phyloP scores from a whole-genome alignment of 2,797 vertebrate genomes.

The Morelia viridis region DNA sequence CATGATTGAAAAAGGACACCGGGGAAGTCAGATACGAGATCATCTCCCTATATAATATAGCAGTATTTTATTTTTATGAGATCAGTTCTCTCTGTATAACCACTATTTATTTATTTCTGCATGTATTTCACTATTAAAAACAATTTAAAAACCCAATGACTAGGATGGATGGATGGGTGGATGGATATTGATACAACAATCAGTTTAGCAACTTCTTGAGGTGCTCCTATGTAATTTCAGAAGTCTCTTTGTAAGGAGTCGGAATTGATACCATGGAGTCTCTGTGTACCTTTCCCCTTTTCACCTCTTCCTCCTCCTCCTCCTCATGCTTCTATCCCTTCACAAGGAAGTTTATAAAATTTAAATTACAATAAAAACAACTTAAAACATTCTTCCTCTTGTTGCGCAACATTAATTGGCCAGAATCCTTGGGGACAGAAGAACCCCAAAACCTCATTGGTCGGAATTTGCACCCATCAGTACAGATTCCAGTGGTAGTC shows the following conservation, averaged over 20 bases:
- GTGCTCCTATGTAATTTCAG: not conserved
- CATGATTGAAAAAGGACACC: not conserved
- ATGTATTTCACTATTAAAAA: not conserved
- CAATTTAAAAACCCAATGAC: not conserved
- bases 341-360: not conserved
- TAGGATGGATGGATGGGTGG: not conserved
- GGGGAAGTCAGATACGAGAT: not conserved
- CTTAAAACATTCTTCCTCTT: not conserved
- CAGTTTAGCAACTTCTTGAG: not conserved
- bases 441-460: not conserved
- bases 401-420: not conserved
- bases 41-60: not conserved
- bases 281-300: conserved; percentile 10
- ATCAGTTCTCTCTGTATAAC: not conserved
- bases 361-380: not conserved
- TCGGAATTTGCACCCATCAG: not conserved
- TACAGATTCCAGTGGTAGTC: not conserved
- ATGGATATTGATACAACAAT: not conserved
- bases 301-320: conserved; percentile 63
- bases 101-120: not conserved
- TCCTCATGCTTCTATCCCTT: not conserved
- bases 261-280: not conserved
- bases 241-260: not conserved
- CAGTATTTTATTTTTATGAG: not conserved
- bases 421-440: not conserved